Evolutionary conservation across 2,888 invertebrate species (phyloP).

Genomic region (Microchrysa polita): DNA sequence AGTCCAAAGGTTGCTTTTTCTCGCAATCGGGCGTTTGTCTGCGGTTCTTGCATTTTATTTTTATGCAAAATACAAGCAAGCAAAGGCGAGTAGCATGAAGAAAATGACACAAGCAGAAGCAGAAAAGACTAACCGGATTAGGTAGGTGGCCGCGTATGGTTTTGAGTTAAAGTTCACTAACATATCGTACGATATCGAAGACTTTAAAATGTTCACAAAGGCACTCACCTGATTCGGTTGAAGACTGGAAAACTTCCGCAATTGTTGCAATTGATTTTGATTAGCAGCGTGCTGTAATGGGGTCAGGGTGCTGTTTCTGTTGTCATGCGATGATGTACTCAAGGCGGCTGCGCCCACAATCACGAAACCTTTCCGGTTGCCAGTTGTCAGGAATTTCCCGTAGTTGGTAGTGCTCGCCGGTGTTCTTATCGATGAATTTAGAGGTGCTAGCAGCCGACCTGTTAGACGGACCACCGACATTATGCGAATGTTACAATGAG

Average conservation of each 20-base stretch:
- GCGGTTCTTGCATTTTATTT: neutral
- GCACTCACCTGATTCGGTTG: conserved; percentile 44
- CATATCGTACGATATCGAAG: no score
- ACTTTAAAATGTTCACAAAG: no score
- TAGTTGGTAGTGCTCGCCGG: conserved; percentile 6
- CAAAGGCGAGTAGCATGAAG: no score
- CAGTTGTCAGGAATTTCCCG: conserved; percentile 24
- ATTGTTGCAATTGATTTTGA: conserved; percentile 20
- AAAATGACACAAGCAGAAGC: no score
- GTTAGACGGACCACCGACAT: conserved; percentile 37
- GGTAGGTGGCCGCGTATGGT: no score
- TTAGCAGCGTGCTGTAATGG: neutral
- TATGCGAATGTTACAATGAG: neutral
- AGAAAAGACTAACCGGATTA: no score
- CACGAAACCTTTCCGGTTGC: conserved; percentile 40
- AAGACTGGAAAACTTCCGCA: conserved; percentile 45
- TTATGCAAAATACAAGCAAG: no score
- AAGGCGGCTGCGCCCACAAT: conserved; percentile 43
- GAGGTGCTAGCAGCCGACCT: conserved; percentile 25
- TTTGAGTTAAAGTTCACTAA: no score
- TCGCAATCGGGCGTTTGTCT: neutral
- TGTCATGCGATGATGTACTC: conserved; percentile 5
- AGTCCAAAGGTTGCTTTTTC: conserved; percentile 22
- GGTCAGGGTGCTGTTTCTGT: neutral
- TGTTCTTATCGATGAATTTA: conserved; percentile 17